Evolutionary conservation across 1,140 invertebrate genomes (phyloP).

Genomic region (Physella acuta): DNA sequence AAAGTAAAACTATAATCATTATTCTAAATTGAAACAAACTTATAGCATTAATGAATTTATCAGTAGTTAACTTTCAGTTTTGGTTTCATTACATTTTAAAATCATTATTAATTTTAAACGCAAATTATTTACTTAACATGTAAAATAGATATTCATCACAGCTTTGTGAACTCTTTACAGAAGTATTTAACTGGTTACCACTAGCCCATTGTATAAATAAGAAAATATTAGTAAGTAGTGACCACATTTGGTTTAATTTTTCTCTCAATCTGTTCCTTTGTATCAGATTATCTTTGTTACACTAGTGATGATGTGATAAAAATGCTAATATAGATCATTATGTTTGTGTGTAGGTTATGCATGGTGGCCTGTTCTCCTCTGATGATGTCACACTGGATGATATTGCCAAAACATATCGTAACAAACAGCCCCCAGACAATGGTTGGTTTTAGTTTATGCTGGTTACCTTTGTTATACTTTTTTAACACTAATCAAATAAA

Average conservation of each 20-base stretch:
- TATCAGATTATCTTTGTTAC: neutral
- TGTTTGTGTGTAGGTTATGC: conserved; percentile 50
- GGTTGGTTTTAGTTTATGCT: conserved; percentile 63
- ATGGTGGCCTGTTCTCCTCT: conserved; percentile 70
- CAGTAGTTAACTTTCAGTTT: neutral
- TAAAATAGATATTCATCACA: conserved; percentile 68
- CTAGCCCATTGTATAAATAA: conserved; percentile 93
- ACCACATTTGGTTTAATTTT: neutral
- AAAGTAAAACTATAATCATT: too few relatives aligned
- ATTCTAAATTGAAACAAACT: too few relatives aligned
- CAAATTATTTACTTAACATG: too few relatives aligned
- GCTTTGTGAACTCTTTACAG: conserved; percentile 96
- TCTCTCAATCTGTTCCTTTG: too few relatives aligned
- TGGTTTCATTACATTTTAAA: neutral
- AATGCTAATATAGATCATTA: neutral
- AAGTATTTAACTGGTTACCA: conserved; percentile 97
- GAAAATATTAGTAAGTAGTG: conserved; percentile 75
- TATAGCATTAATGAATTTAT: too few relatives aligned
- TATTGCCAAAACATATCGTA: conserved; percentile 83
- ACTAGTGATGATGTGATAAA: neutral
- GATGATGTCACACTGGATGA: conserved; percentile 90
- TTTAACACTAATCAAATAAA: too few relatives aligned
- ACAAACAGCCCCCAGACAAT: conserved; percentile 94
- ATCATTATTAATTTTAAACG: neutral
- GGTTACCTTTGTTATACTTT: neutral